phyloP scores from a whole-genome alignment of 2,888 invertebrate species.

The Andrena chrysosceles region DNA sequence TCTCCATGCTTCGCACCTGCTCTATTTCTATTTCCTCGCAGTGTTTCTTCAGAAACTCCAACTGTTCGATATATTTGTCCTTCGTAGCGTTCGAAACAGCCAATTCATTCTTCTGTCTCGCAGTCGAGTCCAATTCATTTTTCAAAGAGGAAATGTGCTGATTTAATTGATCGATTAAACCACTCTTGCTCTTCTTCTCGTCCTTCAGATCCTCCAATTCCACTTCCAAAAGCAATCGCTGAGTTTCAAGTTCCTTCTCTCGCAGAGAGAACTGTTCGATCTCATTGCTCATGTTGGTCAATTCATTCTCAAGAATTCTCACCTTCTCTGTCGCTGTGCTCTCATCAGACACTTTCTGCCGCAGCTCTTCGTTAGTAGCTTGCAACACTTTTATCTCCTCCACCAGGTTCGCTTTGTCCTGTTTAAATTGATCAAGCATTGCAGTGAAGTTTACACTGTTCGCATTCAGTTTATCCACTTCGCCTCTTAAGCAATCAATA shows the following conservation, averaged over 20 bases:
- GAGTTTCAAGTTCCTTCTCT: slow-evolving; percentile 63
- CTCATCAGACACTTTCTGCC: slow-evolving; percentile 54
- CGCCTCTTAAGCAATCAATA: slow-evolving; percentile 66
- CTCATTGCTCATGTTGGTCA: slow-evolving; percentile 59
- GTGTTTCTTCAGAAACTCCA: slow-evolving; percentile 37
- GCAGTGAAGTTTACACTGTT: slow-evolving; percentile 20
- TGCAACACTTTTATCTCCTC: slow-evolving; percentile 71
- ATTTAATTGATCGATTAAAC: slow-evolving; percentile 39
- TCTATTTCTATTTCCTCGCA: slow-evolving; percentile 68
- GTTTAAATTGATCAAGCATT: slow-evolving; percentile 35
- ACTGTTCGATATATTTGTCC: slow-evolving; percentile 31
- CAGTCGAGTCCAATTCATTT: slow-evolving; percentile 53
- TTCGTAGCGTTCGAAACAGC: neutral
- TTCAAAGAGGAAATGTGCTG: slow-evolving; percentile 35
- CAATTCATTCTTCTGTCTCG: slow-evolving; percentile 25
- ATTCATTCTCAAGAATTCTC: slow-evolving; percentile 59
- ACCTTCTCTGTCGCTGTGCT: slow-evolving; percentile 25
- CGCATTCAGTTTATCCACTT: slow-evolving; percentile 51
- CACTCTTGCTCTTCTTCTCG: slow-evolving; percentile 61
- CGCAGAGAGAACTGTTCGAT: slow-evolving; percentile 54
- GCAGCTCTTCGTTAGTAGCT: slow-evolving; percentile 62
- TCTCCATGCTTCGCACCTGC: slow-evolving; percentile 71
- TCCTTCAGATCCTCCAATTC: slow-evolving; percentile 68
- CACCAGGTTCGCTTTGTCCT: slow-evolving; percentile 45
- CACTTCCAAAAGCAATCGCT: slow-evolving; percentile 69